phyloP scores from a whole-genome alignment of 2,888 invertebrate genomes.

The Leucozona laternaria region DNA sequence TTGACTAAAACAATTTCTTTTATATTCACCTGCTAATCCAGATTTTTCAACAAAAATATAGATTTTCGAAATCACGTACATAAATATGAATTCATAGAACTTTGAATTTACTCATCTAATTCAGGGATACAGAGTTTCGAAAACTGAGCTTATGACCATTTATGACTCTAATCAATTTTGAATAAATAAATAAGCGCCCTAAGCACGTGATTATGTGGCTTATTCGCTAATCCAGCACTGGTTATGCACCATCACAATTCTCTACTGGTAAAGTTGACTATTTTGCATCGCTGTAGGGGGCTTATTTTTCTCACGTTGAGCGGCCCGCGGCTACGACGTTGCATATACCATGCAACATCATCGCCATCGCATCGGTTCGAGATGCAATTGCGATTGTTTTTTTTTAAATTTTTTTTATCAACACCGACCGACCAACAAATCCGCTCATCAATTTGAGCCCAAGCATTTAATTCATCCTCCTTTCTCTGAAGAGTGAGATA shows the following conservation, averaged over 20 bases:
- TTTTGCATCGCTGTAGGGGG: slow-evolving; percentile 62
- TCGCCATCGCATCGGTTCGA: slow-evolving; percentile 27
- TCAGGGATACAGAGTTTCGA: too few relatives aligned
- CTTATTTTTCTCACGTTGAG: slow-evolving; percentile 66
- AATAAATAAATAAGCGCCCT: neutral
- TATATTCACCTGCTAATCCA: too few relatives aligned
- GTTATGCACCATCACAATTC: slow-evolving; percentile 27
- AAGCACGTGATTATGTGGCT: neutral
- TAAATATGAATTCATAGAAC: too few relatives aligned
- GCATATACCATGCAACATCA: slow-evolving; percentile 43
- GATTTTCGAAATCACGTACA: too few relatives aligned
- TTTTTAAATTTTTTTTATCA: neutral
- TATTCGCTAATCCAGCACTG: neutral
- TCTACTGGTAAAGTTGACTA: slow-evolving; percentile 19
- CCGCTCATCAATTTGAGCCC: slow-evolving; percentile 70
- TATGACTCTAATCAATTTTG: too few relatives aligned
- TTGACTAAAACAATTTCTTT: too few relatives aligned
- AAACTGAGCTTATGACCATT: too few relatives aligned
- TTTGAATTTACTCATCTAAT: too few relatives aligned
- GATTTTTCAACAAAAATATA: too few relatives aligned
- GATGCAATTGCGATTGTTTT: slow-evolving; percentile 52
- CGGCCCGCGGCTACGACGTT: slow-evolving; percentile 24
- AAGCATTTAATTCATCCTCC: slow-evolving; percentile 46
- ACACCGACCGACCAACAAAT: slow-evolving; percentile 59
- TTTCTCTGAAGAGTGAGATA: neutral